A percentile compares a stretch with the other conserved stretches of the same genome.
These are phyloP conservation scores for Atta cephalotes DNA, from an alignment of 1,140 invertebrate genomes.

Conservation along the genomic window DNA sequence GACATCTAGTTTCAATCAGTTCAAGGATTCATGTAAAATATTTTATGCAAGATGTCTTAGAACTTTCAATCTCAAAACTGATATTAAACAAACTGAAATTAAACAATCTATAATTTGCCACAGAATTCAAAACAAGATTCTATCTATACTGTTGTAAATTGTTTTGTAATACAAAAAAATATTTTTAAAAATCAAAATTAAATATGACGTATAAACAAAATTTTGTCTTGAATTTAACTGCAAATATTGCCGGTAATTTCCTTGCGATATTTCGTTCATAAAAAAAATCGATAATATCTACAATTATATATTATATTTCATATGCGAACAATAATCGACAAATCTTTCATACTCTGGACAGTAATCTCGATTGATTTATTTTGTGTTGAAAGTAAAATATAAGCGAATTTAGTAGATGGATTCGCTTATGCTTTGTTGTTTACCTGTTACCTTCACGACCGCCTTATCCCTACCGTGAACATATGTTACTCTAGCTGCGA, in stretches of 20 bases:
- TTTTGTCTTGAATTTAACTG: neutral
- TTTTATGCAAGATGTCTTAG: neutral
- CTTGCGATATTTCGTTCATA: neutral
- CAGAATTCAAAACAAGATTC: neutral
- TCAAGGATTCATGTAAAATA: neutral
- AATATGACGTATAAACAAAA: neutral
- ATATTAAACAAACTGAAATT: neutral
- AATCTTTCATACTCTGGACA: neutral
- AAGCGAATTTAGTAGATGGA: constrained; percentile 13
- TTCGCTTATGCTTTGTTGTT: constrained; percentile 70
- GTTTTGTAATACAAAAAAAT: neutral
- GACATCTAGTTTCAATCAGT: neutral
- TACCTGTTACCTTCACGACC: constrained; percentile 74
- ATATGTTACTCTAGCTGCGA: constrained; percentile 16
- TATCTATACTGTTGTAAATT: constrained; percentile 26
- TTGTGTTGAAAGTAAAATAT: neutral
- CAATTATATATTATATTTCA: neutral
- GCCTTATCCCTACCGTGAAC: constrained; percentile 69
- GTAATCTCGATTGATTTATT: constrained; percentile 4
- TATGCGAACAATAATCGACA: neutral
- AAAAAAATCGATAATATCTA: neutral
- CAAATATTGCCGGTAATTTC: neutral
- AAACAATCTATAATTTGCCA: neutral
- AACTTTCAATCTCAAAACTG: constrained; percentile 3
- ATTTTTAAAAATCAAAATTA: neutral